Base-by-base conservation (phyloP, 2,797 vertebrate species). In the Takifugu ocellatus region DNA sequence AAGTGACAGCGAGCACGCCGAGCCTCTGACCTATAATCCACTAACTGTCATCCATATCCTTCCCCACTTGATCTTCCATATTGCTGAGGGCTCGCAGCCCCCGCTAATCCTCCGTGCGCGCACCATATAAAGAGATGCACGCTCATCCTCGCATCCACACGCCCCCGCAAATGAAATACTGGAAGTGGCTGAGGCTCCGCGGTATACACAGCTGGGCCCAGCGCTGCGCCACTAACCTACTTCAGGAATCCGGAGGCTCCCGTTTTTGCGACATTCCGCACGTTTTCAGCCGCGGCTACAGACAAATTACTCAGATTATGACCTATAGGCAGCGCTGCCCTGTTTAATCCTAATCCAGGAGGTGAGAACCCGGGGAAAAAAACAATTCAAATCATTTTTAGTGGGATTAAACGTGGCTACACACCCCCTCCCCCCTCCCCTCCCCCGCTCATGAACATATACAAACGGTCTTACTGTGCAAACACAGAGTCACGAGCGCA, bases 161-260 rank as follows among this genome's bases (percentile, higher is more conserved):
- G 45, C 61, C 49, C 76, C 66, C 55, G 51, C 54, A 56, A 62
- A 63, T 72, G 64, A 68, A 74, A 70, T 14, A 56, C 68, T 74
- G 63, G 58, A 65, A 78, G 70, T 45, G 25, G 60, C 71, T 54
- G 68, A 21, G 16, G 6, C 42, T 12, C 42, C 2, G 11, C 8
- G 6, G 17, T 21, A 46, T n/a, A 46, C 75, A 85, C 82, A 88
- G 83, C 84, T 87, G 79, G 63, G 60, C 63, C 58, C 66, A 79
- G 63, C 58, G 43, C 61, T 72, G 69, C 65, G 77, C 76, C 66
- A 80, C 78, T 87, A 87, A 86, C 85, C 82, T 88, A 89, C 78
- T 89, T 89, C 72, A 44, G 66, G 60, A 43, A 71, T 74, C 66
- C 45, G 58, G 84, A 12, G 36, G 36, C 12, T 39, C 36, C 36